Evolutionary conservation across 2,113 vertebrate species (phyloP), one percentile per base, ranked within the genome.

Genomic region (Anser cygnoides): DNA sequence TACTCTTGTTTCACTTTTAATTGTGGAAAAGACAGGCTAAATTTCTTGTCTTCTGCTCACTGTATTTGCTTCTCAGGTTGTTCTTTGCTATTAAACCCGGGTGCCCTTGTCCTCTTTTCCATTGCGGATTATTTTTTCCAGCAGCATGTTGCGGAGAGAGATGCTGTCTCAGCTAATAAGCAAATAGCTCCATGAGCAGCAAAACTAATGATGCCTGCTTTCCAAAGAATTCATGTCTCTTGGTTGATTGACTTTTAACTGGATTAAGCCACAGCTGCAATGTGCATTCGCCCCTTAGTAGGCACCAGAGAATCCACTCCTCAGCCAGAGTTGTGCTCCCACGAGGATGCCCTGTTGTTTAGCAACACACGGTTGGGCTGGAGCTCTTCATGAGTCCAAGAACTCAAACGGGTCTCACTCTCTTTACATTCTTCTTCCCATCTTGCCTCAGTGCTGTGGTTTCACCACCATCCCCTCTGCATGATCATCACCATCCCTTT

Each of bases 91-190:
- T 43, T 71, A 75, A 92, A 84, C 28, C 20, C 67, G 57, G 25
- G 12, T 78, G 10, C n/a, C 33, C 19, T 14, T 22, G 26, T 23
- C 46, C 25, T 50, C 26, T 73, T 73, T 95, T 70, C 67, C 26
- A 25, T 28, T 52, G 3, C 68, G 72, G 37, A 29, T 75, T 88
- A 26, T 43, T 55, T 59, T 92, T 90, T 70, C 67, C 84, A 10
- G 10, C 49, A 75, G 43, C 1, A 1, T 39, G 23, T 8, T 9
- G 2, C 13, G 8, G 76, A 73, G 71, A 72, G 79, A 72, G 46
- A 19, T 81, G 63, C 80, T 84, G 57, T 66, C 57, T 90, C 76
- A 80, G 90, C 82, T 92, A 90, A 90, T 76, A 77, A 89, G 49
- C 55, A 92, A 35, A 81, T 55, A 35, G 1, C 41, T 83, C 55